These are phyloP conservation scores for Leptosomus discolor DNA, from an alignment of 2,113 vertebrate genomes.

Conservation along the genomic window DNA sequence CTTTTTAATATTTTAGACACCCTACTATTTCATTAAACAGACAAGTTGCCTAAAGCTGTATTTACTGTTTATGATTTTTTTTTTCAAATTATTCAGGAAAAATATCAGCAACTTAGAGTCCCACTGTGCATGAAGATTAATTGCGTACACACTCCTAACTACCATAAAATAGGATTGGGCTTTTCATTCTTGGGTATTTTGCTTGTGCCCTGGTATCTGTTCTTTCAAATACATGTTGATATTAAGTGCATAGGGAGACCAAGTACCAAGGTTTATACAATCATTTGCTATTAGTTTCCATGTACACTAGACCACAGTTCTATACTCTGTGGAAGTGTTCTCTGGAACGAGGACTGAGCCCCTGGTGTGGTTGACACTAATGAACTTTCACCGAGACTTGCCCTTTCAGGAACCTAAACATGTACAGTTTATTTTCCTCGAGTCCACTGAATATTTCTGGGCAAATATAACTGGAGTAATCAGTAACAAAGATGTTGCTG, in stretches of 20 bases:
- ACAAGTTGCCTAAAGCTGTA: not conserved
- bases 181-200: not conserved
- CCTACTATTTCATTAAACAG: not conserved
- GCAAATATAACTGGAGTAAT: not conserved
- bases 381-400: not conserved
- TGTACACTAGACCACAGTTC: not conserved
- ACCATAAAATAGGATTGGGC: not conserved
- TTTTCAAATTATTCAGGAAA: not conserved
- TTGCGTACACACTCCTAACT: not conserved
- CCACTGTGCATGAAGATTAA: not conserved
- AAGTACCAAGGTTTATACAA: not conserved
- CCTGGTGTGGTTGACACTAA: not conserved
- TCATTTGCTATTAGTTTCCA: not conserved
- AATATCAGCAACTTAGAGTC: not conserved
- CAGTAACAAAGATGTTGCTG: not conserved
- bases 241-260: not conserved
- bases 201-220: not conserved
- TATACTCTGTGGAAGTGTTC: not conserved
- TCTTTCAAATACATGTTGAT: not conserved
- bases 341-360: not conserved
- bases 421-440: not conserved
- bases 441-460: not conserved
- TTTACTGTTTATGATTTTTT: not conserved
- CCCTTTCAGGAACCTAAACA: not conserved
- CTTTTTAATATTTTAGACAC: not conserved